These are phyloP conservation scores for Rhinopomastus cyanomelas DNA, from an alignment of 2,113 vertebrate genomes.

Conservation along the genomic window DNA sequence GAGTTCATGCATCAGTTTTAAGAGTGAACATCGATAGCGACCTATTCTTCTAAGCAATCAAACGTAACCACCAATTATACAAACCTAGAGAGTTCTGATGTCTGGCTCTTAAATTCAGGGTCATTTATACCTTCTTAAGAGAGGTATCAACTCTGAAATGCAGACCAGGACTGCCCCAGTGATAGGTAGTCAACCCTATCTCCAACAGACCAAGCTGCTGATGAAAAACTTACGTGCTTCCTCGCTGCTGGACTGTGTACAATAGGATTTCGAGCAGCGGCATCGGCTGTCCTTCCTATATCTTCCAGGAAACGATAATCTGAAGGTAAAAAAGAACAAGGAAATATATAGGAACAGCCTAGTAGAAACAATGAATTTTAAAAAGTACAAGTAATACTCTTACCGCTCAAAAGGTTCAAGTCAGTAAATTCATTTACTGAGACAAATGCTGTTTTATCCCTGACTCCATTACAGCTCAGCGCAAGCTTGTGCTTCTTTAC, in stretches of 20 bases:
- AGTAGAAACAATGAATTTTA: not conserved
- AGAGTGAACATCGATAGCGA: not conserved
- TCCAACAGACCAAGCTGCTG: not conserved
- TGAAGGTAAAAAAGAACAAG: slow-evolving; percentile 56
- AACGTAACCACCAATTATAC: not conserved
- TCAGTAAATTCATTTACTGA: slow-evolving; percentile 86
- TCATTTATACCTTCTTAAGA: not conserved
- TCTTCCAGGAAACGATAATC: slow-evolving; percentile 98
- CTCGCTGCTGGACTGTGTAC: slow-evolving; percentile 65
- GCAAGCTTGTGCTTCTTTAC: slow-evolving; percentile 91
- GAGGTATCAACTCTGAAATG: not conserved
- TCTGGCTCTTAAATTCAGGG: not conserved
- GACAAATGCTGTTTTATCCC: slow-evolving; percentile 89
- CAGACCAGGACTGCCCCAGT: not conserved
- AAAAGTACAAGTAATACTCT: slow-evolving; percentile 26
- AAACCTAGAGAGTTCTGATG: not conserved
- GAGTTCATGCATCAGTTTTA: fast-evolving
- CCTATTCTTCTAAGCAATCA: not conserved
- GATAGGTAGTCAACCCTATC: not conserved
- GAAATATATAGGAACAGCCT: not conserved
- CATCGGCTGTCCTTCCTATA: slow-evolving; percentile 84
- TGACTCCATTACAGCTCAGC: slow-evolving; percentile 84
- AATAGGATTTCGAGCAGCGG: slow-evolving; percentile 81
- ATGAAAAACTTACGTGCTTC: slow-evolving; percentile 70
- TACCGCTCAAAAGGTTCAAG: slow-evolving; percentile 89